Evolutionary conservation across 2,888 invertebrate genomes (phyloP).

Genomic region (Bellardia pandia): DNA sequence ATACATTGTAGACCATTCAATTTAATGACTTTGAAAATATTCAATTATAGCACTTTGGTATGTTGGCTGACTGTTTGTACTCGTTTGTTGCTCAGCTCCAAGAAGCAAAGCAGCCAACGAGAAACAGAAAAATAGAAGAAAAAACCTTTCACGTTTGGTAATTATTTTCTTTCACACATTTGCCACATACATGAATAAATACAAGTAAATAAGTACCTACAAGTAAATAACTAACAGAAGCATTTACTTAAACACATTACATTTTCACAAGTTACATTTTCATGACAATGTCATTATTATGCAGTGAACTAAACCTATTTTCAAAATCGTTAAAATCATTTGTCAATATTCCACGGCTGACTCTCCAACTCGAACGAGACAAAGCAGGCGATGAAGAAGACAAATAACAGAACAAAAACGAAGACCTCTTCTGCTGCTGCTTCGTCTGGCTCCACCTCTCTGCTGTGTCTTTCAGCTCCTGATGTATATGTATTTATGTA

Average conservation of each 20-base stretch:
- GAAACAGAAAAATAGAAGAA: neutral
- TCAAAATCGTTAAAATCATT: constrained; percentile 68
- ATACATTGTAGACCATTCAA: constrained; percentile 54
- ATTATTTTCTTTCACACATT: constrained; percentile 67
- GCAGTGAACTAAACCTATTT: constrained; percentile 67
- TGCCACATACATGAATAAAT: constrained; percentile 9
- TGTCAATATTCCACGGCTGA: constrained; percentile 67
- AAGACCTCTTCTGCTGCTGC: neutral
- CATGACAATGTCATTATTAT: constrained; percentile 74
- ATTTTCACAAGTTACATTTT: constrained; percentile 70
- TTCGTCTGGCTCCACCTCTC: neutral
- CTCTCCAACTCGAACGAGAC: neutral
- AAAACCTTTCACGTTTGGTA: constrained; percentile 47
- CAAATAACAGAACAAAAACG: neutral
- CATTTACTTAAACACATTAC: constrained; percentile 58
- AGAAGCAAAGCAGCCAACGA: neutral
- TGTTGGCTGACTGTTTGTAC: constrained; percentile 39
- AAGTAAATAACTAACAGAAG: constrained; percentile 38
- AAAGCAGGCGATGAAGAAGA: constrained; percentile 19
- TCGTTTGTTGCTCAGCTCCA: constrained; percentile 7
- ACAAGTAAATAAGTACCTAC: neutral
- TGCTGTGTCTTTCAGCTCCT: constrained; percentile 25
- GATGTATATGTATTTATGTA: neutral
- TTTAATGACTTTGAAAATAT: constrained; percentile 60
- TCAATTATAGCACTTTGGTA: constrained; percentile 61